These are phyloP conservation scores for Drosophila neutralis DNA, from an alignment of 2,888 invertebrate genomes.

Conservation along the genomic window DNA sequence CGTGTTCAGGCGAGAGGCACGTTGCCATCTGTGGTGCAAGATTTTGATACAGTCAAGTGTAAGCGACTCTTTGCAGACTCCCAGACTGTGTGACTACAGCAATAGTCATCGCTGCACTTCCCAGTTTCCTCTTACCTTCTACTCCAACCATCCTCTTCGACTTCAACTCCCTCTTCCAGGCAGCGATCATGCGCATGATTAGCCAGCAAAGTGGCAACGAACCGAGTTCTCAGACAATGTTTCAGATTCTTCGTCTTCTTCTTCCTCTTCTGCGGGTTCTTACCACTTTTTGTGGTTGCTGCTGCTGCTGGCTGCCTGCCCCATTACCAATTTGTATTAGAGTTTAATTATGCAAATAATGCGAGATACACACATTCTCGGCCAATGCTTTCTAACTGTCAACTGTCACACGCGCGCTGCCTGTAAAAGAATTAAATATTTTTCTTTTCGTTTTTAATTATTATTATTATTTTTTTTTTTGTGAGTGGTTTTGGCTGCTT, in stretches of 20 bases:
- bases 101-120: conserved; percentile 39
- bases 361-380: conserved; percentile 50
- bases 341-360: conserved; percentile 76
- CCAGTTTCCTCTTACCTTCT: conserved; percentile 15
- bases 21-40: conserved; percentile 16
- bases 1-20: neutral
- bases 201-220: conserved; percentile 48
- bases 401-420: conserved; percentile 59
- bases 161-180: neutral
- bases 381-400: conserved; percentile 69
- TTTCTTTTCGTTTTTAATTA: conserved; percentile 5
- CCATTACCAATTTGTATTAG: conserved; percentile 65
- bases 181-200: conserved; percentile 72
- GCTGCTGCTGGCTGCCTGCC: conserved; percentile 4
- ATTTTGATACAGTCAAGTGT: conserved; percentile 52
- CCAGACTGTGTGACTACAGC: conserved; percentile 28
- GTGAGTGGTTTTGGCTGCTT: conserved; percentile 34
- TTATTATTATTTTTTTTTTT: conserved; percentile 16
- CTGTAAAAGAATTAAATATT: conserved; percentile 17
- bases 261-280: neutral
- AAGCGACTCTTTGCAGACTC: conserved; percentile 43
- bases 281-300: conserved; percentile 2
- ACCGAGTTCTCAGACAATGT: conserved; percentile 33
- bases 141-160: conserved; percentile 11
- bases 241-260: neutral